Conservation (phyloP, 2,797 vertebrate genomes). For the Enteromius paludinosus region DNA sequence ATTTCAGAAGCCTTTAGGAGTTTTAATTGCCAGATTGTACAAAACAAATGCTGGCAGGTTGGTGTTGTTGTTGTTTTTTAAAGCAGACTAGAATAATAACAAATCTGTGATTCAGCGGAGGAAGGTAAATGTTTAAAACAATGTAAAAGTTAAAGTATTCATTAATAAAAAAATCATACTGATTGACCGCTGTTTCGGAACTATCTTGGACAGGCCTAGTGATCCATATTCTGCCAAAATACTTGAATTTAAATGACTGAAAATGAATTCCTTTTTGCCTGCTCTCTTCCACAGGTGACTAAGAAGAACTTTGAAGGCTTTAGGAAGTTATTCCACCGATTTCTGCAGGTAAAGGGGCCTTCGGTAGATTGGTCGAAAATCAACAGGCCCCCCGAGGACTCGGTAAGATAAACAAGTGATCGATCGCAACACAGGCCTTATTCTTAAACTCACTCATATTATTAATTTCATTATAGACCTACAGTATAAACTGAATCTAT, state of each 20-base stretch:
- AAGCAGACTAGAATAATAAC: neutral
- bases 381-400: constrained; percentile 95
- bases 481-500: constrained; percentile 1
- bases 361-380: constrained; percentile 98
- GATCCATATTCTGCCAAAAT: neutral
- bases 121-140: neutral
- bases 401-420: constrained; percentile 79
- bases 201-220: neutral
- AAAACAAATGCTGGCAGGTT: neutral
- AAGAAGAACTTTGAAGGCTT: constrained; percentile 95
- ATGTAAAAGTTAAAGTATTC: neutral
- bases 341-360: constrained; percentile 95
- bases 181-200: too few relatives aligned
- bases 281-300: constrained; percentile 70
- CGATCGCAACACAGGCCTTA: neutral
- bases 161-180: neutral
- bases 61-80: neutral
- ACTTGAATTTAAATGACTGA: neutral
- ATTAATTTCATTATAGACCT: neutral
- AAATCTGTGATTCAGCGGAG: neutral
- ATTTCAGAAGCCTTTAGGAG: constrained; percentile 17
- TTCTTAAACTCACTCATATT: neutral
- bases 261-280: neutral
- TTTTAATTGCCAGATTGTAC: constrained; percentile 20
- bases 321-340: constrained; percentile 93